Conservation (phyloP, 64 coral and sea anemone genomes). For the Astreopora myriophthalma region DNA sequence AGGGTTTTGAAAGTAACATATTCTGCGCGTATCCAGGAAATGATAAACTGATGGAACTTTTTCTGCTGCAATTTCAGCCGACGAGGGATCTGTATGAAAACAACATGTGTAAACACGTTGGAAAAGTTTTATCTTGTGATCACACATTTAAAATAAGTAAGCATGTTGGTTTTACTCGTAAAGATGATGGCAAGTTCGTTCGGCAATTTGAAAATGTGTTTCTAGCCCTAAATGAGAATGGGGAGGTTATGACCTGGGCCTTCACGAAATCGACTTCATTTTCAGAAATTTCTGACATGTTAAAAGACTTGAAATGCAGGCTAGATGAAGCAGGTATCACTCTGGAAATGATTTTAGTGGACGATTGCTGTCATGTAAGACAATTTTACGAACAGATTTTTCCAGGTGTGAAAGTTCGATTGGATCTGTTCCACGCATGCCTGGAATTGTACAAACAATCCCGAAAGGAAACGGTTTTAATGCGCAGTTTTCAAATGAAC, state of each 20-base stretch:
- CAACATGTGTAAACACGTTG: constrained; percentile 2
- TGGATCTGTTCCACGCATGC: constrained; percentile 82
- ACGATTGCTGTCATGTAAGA: constrained; percentile 76
- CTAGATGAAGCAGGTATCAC: constrained; percentile 35
- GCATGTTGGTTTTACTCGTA: constrained; percentile 61
- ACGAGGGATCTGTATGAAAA: constrained; percentile 20
- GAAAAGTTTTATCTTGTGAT: constrained; percentile 74
- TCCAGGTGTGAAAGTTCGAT: constrained; percentile 50
- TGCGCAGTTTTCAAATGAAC: constrained; percentile 60
- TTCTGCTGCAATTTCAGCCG: constrained; percentile 49
- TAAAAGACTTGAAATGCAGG: constrained; percentile 68
- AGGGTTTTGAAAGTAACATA: constrained; percentile 35
- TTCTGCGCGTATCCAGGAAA: constrained; percentile 66
- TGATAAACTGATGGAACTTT: constrained; percentile 69
- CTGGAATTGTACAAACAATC: constrained; percentile 68
- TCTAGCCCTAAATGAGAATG: constrained; percentile 77
- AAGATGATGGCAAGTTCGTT: constrained; percentile 43
- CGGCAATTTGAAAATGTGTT: constrained; percentile 82
- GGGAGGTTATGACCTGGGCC: constrained; percentile 80
- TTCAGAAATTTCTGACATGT: constrained; percentile 60
- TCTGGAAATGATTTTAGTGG: constrained; percentile 78
- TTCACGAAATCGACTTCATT: constrained; percentile 63
- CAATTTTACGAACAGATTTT: constrained; percentile 77
- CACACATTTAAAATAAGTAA: constrained; percentile 79
- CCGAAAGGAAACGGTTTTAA: not conserved